A percentile compares a stretch with the other conserved stretches of the same genome.
Evolutionary conservation across 2,113 vertebrate genomes (phyloP).

Genomic region (Campylorhamphus procurvoides): DNA sequence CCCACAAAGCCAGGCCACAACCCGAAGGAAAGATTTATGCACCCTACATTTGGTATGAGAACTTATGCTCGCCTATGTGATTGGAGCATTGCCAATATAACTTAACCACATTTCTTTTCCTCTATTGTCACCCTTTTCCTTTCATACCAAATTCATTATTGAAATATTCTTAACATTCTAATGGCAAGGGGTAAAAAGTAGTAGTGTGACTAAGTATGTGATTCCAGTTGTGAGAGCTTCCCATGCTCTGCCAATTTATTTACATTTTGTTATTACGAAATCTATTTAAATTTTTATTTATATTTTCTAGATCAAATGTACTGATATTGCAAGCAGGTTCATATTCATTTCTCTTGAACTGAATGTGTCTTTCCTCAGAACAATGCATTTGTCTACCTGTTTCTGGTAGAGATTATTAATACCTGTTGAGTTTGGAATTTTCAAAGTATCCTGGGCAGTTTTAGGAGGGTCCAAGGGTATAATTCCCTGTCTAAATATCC

Average conservation of each 20-base stretch:
- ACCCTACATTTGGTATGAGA: constrained; percentile 31
- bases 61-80: background rate
- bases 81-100: background rate
- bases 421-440: background rate
- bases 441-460: background rate
- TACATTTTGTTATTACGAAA: background rate
- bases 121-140: constrained; percentile 17
- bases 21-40: constrained; percentile 40
- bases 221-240: background rate
- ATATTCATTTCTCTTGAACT: background rate
- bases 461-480: background rate
- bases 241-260: background rate
- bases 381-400: background rate
- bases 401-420: background rate
- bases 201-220: background rate
- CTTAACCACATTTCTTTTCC: constrained; percentile 12
- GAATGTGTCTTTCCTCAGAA: background rate
- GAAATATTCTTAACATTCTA: background rate
- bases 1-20: constrained; percentile 40
- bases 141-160: constrained; percentile 44
- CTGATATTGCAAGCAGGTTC: background rate
- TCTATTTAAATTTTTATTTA: background rate
- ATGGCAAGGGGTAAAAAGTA: background rate
- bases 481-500: background rate
- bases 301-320: background rate